A percentile compares a stretch with the other conserved stretches of the same genome.
phyloP scores from a whole-genome alignment of 2,797 vertebrate species.

The Epinephelus coioides region DNA sequence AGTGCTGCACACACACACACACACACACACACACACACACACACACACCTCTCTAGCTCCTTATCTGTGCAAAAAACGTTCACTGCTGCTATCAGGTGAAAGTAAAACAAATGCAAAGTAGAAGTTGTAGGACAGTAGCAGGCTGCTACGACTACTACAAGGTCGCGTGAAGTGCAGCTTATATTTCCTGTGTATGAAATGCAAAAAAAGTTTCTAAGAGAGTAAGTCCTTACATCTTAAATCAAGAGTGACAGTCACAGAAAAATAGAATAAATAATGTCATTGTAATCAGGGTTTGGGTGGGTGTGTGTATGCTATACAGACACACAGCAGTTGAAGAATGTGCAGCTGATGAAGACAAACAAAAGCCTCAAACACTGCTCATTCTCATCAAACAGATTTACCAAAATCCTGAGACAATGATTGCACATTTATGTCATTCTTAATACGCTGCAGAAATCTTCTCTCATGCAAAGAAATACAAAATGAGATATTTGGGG shows the following conservation, averaged over 20 bases:
- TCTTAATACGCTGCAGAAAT: background rate
- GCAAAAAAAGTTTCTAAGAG: too few species aligned
- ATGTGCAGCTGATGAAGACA: background rate
- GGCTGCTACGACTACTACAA: background rate
- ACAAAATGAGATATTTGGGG: background rate
- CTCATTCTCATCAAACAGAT: background rate
- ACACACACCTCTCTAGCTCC: background rate
- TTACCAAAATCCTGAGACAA: background rate
- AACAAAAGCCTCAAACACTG: slow-evolving; percentile 6
- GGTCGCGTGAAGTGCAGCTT: background rate
- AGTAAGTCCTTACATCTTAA: background rate
- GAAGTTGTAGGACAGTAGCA: background rate
- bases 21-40: background rate
- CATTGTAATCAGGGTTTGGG: too few species aligned
- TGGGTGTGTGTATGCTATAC: too few species aligned
- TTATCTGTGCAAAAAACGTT: slow-evolving; percentile 22
- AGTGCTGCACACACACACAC: background rate
- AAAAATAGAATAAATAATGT: too few species aligned
- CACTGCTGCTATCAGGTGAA: slow-evolving; percentile 2
- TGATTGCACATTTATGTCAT: background rate
- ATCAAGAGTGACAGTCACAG: background rate
- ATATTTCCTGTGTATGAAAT: background rate
- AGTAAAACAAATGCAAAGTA: slow-evolving; percentile 41
- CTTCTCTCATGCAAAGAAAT: background rate
- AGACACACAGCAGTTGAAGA: background rate